Evolutionary conservation across 2,888 invertebrate species (phyloP), one percentile per base, ranked within the genome.

Genomic region (Dysmachus trigonus): DNA sequence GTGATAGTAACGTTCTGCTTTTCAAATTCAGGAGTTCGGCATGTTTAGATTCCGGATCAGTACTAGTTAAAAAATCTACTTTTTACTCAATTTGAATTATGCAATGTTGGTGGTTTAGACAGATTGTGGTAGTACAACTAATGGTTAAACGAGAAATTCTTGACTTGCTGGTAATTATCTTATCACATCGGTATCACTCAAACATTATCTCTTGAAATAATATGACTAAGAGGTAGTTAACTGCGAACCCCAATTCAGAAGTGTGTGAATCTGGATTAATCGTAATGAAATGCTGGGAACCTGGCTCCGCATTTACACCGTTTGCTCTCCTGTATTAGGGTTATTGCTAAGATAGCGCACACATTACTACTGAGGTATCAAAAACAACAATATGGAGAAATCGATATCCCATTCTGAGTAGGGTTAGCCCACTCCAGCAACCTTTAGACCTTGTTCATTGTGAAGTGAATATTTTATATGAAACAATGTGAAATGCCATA

Each of bases 401-500:
- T 77, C 77, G 77, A 77, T 77, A 77, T 30, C 27, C 41, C 77
- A 47, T 77, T n/a, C 47, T 38, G 76, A 76, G 31, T 77, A 47
- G 77, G 30, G 27, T 77, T 77, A 18, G 76, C 47, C 47, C 30
- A 77, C 41, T 41, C 51, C 77, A 77, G 15, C 30, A 77, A 77
- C 77, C 77, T 77, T 77, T 77, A 77, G 77, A 77, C 77, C 77
- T 77, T 77, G 77, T 77, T 47, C 47, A 77, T 47, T 18, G 10
- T 22, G 10, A n/a, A n/a, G 22, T 62, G 10, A 18, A 62, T 62
- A 27, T 62, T 62, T 62, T 22, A 62, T 18, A 27, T 62, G 22
- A 62, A 27, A 62, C 22, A 53, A 18, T 51, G 51, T 6, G n/a
- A 18, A 51, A 51, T 51, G 18, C n/a, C 7, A 51, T 18, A n/a